Evolutionary conservation across 2,113 vertebrate genomes (phyloP).

Genomic region (Chaetorhynchus papuensis): DNA sequence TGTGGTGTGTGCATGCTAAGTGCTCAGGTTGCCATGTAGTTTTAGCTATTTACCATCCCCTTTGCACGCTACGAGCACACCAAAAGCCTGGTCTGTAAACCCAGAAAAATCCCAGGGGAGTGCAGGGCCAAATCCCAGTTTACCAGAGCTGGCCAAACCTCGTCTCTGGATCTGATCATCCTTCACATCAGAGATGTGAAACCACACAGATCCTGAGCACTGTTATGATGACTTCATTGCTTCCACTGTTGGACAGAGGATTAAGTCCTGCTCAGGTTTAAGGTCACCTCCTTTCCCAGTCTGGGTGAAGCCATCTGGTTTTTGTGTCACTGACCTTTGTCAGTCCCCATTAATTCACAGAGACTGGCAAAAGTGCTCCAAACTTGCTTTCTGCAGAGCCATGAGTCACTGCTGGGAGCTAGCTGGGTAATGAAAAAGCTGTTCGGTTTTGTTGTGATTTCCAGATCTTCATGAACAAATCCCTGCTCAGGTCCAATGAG

Average conservation of each 20-base stretch:
- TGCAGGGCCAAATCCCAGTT: background rate
- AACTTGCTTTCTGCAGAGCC: background rate
- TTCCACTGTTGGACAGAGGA: background rate
- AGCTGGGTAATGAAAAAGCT: conserved; percentile 15
- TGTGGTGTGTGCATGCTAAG: background rate
- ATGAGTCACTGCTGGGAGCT: background rate
- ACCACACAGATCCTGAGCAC: background rate
- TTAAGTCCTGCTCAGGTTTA: conserved; percentile 30
- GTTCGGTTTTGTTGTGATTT: conserved; percentile 10
- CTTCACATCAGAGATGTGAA: background rate
- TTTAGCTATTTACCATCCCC: background rate
- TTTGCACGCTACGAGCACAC: background rate
- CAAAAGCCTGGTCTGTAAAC: background rate
- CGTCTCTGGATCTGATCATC: background rate
- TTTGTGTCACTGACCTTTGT: conserved; percentile 36
- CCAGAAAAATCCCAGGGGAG: background rate
- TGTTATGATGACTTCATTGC: background rate
- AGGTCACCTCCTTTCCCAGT: background rate
- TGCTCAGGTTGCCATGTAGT: background rate
- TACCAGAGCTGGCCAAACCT: background rate
- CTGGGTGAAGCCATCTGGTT: background rate
- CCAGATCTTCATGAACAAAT: conserved; percentile 3
- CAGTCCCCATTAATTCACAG: background rate
- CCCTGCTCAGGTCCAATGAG: background rate
- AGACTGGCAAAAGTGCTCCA: background rate